Evolutionary conservation across 1,140 invertebrate genomes (phyloP).

Genomic region (Tetraneura akinire): DNA sequence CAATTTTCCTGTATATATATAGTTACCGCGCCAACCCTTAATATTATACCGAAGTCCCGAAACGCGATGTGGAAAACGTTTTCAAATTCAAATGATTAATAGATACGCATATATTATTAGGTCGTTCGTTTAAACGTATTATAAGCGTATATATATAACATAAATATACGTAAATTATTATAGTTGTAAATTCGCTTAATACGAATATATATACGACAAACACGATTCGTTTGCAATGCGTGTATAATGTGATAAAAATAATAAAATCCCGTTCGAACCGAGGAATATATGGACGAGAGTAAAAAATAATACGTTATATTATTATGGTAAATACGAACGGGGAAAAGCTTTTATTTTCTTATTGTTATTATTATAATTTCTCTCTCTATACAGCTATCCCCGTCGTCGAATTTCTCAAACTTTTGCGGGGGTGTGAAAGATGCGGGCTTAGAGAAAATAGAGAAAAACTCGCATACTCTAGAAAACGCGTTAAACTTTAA

Average conservation of each 20-base stretch:
- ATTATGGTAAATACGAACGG: neutral
- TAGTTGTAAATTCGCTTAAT: too few species aligned
- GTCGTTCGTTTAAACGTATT: conserved; percentile 8
- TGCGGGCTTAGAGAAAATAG: too few species aligned
- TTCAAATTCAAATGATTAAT: conserved; percentile 47
- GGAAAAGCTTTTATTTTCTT: neutral
- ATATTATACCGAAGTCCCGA: neutral
- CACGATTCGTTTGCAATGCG: conserved; percentile 20
- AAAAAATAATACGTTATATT: conserved; percentile 1
- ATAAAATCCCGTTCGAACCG: neutral
- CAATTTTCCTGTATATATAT: neutral
- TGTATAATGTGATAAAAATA: conserved; percentile 29
- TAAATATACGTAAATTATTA: too few species aligned
- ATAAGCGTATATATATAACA: too few species aligned
- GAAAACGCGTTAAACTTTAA: neutral
- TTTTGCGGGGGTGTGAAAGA: too few species aligned
- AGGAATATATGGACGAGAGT: too few species aligned
- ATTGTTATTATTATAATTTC: neutral
- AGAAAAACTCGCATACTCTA: too few species aligned
- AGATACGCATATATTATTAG: too few species aligned
- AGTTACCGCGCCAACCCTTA: conserved; percentile 23
- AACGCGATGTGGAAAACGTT: conserved; percentile 23
- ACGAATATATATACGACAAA: conserved; percentile 27
- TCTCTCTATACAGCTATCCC: too few species aligned
- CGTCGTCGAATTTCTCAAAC: too few species aligned